phyloP scores from a whole-genome alignment of 2,888 invertebrate genomes.

The Clanis bilineata region DNA sequence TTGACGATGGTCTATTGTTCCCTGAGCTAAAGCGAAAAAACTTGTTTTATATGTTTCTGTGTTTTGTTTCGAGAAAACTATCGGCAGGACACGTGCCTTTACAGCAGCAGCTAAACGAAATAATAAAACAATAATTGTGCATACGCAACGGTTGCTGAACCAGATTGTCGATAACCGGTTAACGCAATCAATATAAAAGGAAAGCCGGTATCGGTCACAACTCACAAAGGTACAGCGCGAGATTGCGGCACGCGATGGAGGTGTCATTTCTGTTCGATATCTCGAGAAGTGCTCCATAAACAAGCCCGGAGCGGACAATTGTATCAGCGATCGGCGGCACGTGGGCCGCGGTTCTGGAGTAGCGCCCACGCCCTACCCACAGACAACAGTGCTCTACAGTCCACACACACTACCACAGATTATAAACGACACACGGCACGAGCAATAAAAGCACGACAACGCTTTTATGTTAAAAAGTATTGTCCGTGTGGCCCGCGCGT shows the following conservation, averaged over 20 bases:
- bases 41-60: too few relatives aligned
- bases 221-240: slow-evolving; percentile 34
- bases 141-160: not conserved
- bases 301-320: slow-evolving; percentile 68
- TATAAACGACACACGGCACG: slow-evolving; percentile 52
- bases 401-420: slow-evolving; percentile 59
- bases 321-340: slow-evolving; percentile 71
- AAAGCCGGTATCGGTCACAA: slow-evolving; percentile 26
- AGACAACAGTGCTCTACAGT: slow-evolving; percentile 35
- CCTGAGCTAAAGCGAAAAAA: too few relatives aligned
- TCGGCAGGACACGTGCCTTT: too few relatives aligned
- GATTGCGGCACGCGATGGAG: slow-evolving; percentile 57
- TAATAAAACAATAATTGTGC: not conserved
- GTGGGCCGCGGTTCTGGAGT: slow-evolving; percentile 74
- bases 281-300: slow-evolving; percentile 64
- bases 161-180: slow-evolving; percentile 24
- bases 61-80: too few relatives aligned
- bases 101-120: not conserved
- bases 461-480: slow-evolving; percentile 63
- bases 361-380: slow-evolving; percentile 70
- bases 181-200: slow-evolving; percentile 29
- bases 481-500: slow-evolving; percentile 54
- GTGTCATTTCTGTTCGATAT: slow-evolving; percentile 64
- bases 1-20: too few relatives aligned
- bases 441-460: slow-evolving; percentile 63